Conservation (phyloP, 2,888 invertebrate genomes). For the Koerneria pararmatus region DNA sequence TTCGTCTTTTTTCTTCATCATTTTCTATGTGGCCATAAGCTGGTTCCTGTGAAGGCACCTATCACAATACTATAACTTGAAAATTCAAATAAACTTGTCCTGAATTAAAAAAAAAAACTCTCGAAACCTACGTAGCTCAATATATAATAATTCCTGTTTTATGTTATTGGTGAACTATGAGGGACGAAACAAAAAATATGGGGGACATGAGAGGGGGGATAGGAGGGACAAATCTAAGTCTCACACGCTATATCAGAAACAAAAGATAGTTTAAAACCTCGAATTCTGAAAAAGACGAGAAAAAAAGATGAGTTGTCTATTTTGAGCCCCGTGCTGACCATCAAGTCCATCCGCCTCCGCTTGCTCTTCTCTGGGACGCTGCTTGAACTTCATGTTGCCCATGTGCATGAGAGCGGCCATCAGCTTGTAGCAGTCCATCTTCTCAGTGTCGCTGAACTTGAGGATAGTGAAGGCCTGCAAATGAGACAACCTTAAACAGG, state of each 20-base stretch:
- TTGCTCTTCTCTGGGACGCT: conserved; percentile 99
- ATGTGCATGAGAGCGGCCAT: conserved; percentile 98
- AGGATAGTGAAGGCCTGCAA: conserved; percentile 89
- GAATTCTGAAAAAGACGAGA: background rate
- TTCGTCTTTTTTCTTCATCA: too few species aligned
- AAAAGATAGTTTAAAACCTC: conserved; percentile 23
- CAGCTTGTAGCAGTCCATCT: conserved; percentile 93
- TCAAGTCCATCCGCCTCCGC: conserved; percentile 70
- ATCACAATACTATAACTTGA: too few species aligned
- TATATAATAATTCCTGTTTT: too few species aligned
- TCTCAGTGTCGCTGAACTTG: conserved; percentile 93
- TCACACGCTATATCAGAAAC: background rate
- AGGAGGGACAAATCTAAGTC: background rate
- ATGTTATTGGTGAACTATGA: too few species aligned
- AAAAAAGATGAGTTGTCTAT: conserved; percentile 43
- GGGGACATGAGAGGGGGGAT: too few species aligned
- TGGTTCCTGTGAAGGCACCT: too few species aligned
- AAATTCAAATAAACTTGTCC: too few species aligned
- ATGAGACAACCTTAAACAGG: background rate
- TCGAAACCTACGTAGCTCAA: too few species aligned
- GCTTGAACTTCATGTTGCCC: conserved; percentile 99
- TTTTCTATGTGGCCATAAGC: too few species aligned
- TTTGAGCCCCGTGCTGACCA: conserved; percentile 68
- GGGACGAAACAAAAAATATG: background rate
- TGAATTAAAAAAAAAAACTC: too few species aligned